Base-by-base conservation (phyloP, 2,113 vertebrate species). In the Hassar affinis region DNA sequence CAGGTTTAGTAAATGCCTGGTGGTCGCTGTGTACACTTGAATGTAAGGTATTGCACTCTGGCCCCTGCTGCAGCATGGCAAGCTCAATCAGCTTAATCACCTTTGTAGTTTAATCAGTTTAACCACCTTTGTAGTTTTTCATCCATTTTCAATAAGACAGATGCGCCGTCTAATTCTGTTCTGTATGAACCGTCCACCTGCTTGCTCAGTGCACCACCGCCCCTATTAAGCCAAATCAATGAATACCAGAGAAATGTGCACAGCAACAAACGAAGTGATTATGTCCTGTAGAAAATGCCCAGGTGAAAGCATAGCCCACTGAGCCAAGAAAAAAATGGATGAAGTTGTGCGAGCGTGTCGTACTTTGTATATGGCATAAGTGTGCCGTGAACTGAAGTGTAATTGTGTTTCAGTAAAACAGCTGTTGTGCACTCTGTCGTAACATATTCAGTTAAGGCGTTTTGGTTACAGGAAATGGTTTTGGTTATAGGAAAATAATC, bases 81-180 rank as follows among this genome's bases (percentile, higher is more conserved):
- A 72, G 78, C 79, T 72, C 84, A 71, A 79, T 82, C 80, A 66
- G 66, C 66, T 27, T 57, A 82, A 79, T 87, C 68, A 78, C 75
- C 72, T 68, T 76, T 79, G 83, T 85, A 76, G 45, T 54, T 62
- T 85, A 71, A 79, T 82, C 80, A 66, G 66, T 57, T 27, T 57
- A 82, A 79, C 82, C 68, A 78, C 68, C 72, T 68, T 76, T 79
- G 83, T 85, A 76, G 45, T 54, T 62, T 85, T 87, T 85, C 68
- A 82, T 76, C 56, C 83, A 79, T 79, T 87, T 87, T 35, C 83
- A 81, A 38, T 81, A 68, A 87, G 86, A 82, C 83, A 85, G 79
- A 52, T n/a, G 33, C 51, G 61, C 71, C 22, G 69, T 57, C 79
- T 82, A 69, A 78, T 84, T 76, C n/a, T 62, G 33, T 80, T 27